Base-by-base conservation (phyloP, 2,888 invertebrate species). In the Unio pictorum region DNA sequence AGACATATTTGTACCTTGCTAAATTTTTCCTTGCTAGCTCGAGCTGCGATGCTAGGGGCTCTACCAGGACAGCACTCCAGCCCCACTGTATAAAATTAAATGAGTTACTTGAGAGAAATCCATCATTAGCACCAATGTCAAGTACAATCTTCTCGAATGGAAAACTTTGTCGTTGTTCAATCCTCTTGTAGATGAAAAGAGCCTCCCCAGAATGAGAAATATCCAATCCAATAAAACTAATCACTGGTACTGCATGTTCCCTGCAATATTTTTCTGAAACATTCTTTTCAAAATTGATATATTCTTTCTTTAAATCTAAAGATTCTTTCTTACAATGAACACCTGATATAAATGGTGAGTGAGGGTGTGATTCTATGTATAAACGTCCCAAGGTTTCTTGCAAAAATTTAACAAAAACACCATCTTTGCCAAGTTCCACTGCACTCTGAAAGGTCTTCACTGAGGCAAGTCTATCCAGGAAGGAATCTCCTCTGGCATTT, bases 101-200 rank as follows among this genome's bases (percentile, higher is more conserved):
- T 0, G 86, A 86, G 64, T 86, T 86, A 69, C 85, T 86, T 7
- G 83, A 84, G 58, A 85, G 34, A 2, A 86, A 67, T 15, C 86
- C 86, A 76, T 86, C 86, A 72, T 85, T 86, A 8, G 86, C 85
- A 28, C 86, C 86, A 30, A 86, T 83, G 71, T 86, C 86, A 8
- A 86, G 75, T 20, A 86, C 76, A 30, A 86, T 68, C 45, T 71
- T 69, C 4, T 69, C 61, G 67, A 77, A 81, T 3, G 71, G 69
- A 26, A 76, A 80, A 11, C 56, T 45, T 4, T 17, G 55, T 8
- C 61, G 64, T 1, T 71, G 61, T 57, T 76, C 68, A n/a, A 86
- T 81, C 28, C 83, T 66, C 30, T 72, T 70, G 56, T 81, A 80
- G 34, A 86, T 71, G 60, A 72, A 86, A 4, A 78, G 63, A 5